phyloP scores from a whole-genome alignment of 2,113 vertebrate species.

The Oryzias javanicus region DNA sequence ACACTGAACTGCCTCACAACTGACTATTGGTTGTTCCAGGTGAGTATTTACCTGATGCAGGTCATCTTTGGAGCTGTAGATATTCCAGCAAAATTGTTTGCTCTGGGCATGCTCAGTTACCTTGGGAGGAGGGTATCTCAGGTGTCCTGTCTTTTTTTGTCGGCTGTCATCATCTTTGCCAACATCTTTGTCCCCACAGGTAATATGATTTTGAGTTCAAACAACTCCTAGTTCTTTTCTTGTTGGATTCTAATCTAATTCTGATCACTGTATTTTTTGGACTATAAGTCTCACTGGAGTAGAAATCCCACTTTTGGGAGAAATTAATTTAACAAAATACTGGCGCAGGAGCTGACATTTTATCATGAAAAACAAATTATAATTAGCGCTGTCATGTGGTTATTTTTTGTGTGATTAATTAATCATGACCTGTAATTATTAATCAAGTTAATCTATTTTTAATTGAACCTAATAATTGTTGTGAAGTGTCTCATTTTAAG shows the following conservation, averaged over 20 bases:
- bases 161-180: slow-evolving; percentile 75
- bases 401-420: too few species aligned
- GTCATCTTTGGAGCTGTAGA: slow-evolving; percentile 88
- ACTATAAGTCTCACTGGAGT: too few species aligned
- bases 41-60: slow-evolving; percentile 90
- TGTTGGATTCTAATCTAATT: background rate
- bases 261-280: background rate
- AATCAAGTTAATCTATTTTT: too few species aligned
- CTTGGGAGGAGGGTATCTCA: slow-evolving; percentile 83
- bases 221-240: too few species aligned
- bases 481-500: too few species aligned
- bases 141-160: slow-evolving; percentile 69
- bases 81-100: slow-evolving; percentile 84
- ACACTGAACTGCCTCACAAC: background rate
- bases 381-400: too few species aligned
- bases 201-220: slow-evolving; percentile 39
- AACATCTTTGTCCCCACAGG: slow-evolving; percentile 86
- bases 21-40: slow-evolving; percentile 45
- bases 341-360: too few species aligned
- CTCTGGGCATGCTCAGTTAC: slow-evolving; percentile 78
- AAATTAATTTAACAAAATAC: too few species aligned
- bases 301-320: too few species aligned
- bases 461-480: too few species aligned
- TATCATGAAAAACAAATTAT: too few species aligned
- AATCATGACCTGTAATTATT: too few species aligned